phyloP scores from a whole-genome alignment of 1,140 invertebrate genomes.

The Globodera rostochiensis region DNA sequence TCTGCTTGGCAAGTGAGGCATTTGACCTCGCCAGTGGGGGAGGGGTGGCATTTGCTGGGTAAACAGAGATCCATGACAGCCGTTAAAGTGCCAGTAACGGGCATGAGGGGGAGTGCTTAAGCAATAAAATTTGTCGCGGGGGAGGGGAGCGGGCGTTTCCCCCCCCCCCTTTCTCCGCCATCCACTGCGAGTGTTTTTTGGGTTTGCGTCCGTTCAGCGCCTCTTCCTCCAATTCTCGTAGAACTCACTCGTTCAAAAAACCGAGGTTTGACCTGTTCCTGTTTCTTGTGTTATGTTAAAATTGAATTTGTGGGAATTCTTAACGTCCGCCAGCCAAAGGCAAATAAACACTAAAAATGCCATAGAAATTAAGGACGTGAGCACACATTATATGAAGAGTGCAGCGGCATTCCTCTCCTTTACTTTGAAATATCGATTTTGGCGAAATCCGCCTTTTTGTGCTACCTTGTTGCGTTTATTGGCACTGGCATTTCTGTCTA shows the following conservation, averaged over 20 bases:
- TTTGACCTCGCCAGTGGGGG: background rate
- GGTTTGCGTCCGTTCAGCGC: background rate
- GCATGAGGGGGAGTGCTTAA: background rate
- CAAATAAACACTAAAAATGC: background rate
- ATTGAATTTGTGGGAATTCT: background rate
- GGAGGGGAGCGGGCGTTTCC: no score
- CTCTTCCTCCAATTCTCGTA: no score
- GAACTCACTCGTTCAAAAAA: no score
- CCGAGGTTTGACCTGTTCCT: no score
- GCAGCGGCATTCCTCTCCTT: background rate
- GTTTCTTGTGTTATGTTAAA: background rate
- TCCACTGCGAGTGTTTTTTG: background rate
- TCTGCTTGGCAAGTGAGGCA: background rate
- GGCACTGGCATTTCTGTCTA: background rate
- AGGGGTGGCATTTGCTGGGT: background rate
- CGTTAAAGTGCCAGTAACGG: background rate
- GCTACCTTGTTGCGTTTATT: constrained; percentile 11
- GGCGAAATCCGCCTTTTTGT: constrained; percentile 1
- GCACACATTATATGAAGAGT: background rate
- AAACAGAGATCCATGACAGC: constrained; percentile 14
- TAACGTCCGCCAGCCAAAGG: background rate
- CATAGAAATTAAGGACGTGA: background rate
- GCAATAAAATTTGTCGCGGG: background rate
- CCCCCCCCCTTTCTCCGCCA: background rate
- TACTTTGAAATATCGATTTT: constrained; percentile 6